Conservation (phyloP, 2,888 invertebrate genomes). For the Synergus umbraculus region DNA sequence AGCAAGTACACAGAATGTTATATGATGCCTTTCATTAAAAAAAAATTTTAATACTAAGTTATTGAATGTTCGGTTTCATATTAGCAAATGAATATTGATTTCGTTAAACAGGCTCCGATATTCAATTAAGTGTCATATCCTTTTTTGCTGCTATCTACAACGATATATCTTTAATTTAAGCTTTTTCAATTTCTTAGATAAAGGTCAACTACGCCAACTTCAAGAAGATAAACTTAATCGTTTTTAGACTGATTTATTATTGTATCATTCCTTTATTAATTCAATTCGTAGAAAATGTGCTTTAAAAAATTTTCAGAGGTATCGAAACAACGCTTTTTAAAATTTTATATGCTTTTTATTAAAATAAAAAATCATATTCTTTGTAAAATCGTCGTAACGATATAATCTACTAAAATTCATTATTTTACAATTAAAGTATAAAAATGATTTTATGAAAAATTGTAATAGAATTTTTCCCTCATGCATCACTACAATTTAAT, state of each 20-base stretch:
- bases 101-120: background rate
- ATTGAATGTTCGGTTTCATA: conserved; percentile 11
- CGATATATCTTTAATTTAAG: no score
- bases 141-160: no score
- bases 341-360: background rate
- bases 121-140: background rate
- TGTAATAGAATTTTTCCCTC: no score
- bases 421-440: background rate
- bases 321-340: no score
- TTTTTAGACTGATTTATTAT: background rate
- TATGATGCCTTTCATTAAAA: conserved; percentile 22
- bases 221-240: background rate
- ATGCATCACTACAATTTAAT: no score
- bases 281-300: no score
- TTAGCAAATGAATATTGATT: conserved; percentile 26
- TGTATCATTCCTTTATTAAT: no score
- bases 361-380: background rate
- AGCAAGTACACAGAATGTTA: conserved; percentile 6
- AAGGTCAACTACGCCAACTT: background rate
- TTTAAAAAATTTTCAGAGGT: no score
- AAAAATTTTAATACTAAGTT: conserved; percentile 20
- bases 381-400: background rate
- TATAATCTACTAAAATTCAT: background rate
- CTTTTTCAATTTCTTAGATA: background rate
- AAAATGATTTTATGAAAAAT: background rate